Evolutionary conservation across 1,140 invertebrate species (phyloP).

Genomic region (Caenorhabditis latens): DNA sequence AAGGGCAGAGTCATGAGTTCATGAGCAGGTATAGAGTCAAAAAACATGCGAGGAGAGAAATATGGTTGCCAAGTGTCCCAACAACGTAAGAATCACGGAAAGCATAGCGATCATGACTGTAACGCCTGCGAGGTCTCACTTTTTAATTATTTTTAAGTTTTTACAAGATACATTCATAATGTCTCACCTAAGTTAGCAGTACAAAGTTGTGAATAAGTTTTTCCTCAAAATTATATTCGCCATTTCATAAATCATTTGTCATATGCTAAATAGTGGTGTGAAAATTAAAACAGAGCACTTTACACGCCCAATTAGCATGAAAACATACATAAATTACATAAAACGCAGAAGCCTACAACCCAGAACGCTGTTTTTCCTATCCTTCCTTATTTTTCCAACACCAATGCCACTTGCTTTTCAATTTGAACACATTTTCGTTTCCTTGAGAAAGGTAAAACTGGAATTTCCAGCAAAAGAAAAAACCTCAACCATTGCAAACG

Average conservation of each 20-base stretch:
- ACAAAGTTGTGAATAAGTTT: too few species aligned
- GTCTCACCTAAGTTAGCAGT: too few species aligned
- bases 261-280: too few species aligned
- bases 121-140: too few species aligned
- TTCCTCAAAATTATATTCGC: too few species aligned
- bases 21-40: slow-evolving; percentile 1
- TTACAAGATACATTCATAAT: too few species aligned
- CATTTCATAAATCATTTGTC: too few species aligned
- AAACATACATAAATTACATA: slow-evolving; percentile 8
- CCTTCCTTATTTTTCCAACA: not conserved
- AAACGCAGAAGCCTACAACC: not conserved
- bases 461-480: not conserved
- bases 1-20: slow-evolving; percentile 38
- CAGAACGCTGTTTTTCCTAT: not conserved
- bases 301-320: slow-evolving; percentile 17
- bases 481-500: not conserved
- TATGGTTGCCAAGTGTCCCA: not conserved
- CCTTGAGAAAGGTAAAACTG: not conserved
- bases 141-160: too few species aligned
- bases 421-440: slow-evolving; percentile 9
- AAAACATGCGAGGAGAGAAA: not conserved
- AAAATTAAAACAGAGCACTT: not conserved
- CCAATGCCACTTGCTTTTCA: slow-evolving; percentile 18
- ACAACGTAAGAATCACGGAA: not conserved
- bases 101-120: too few species aligned